Evolutionary conservation across 2,888 invertebrate species (phyloP).

Genomic region (Amphimallon solstitiale): DNA sequence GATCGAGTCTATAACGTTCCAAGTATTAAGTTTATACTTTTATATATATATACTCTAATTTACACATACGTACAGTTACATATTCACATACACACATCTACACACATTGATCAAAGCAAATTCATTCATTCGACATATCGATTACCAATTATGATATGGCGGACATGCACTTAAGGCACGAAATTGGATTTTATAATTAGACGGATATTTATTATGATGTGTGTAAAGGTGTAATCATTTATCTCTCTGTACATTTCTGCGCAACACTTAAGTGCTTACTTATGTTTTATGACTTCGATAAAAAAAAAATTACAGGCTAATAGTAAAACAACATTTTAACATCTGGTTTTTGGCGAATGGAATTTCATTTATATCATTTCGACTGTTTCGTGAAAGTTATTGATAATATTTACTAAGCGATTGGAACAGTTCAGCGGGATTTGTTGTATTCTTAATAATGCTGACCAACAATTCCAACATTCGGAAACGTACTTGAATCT

Average conservation of each 20-base stretch:
- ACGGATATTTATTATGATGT: slow-evolving; percentile 10
- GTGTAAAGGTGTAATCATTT: not conserved
- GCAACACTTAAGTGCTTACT: slow-evolving; percentile 11
- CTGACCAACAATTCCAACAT: too few relatives aligned
- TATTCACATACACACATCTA: not conserved
- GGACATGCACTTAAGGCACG: slow-evolving; percentile 1
- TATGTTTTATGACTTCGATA: slow-evolving; percentile 2
- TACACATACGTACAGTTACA: not conserved
- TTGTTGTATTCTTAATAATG: too few relatives aligned
- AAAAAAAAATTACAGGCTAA: not conserved
- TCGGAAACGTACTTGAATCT: too few relatives aligned
- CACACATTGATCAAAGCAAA: not conserved
- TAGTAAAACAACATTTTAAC: not conserved
- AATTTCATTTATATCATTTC: too few relatives aligned
- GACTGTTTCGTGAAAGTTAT: too few relatives aligned
- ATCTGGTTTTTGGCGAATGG: too few relatives aligned
- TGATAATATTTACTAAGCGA: too few relatives aligned
- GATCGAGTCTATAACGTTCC: not conserved
- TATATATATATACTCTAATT: not conserved
- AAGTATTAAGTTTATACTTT: not conserved
- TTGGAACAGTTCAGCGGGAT: too few relatives aligned
- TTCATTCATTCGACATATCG: not conserved
- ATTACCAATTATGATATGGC: not conserved
- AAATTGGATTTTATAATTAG: slow-evolving; percentile 16
- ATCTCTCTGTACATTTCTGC: not conserved